Evolutionary conservation across 2,113 vertebrate genomes (phyloP).

Genomic region (Percina caprodes): DNA sequence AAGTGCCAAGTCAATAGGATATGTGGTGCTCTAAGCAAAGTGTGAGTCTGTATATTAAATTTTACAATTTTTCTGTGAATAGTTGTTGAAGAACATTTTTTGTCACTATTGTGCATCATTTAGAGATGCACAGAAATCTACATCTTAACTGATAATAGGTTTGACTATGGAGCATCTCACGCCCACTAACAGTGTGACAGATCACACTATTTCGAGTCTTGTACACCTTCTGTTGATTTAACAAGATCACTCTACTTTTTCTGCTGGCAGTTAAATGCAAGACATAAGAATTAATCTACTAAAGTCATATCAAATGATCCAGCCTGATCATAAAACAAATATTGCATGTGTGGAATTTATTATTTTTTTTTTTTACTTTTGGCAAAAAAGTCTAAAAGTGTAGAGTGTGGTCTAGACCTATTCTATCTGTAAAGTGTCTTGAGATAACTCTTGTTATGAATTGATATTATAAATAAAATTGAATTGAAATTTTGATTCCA

Average conservation of each 20-base stretch:
- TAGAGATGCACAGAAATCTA: neutral
- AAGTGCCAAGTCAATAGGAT: neutral
- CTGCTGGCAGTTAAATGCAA: neutral
- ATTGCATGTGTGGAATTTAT: neutral
- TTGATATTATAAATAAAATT: no score
- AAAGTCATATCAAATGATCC: neutral
- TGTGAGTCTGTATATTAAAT: neutral
- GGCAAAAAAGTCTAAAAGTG: no score
- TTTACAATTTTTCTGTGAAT: neutral
- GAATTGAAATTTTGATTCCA: neutral
- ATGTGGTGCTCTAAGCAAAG: neutral
- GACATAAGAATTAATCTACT: neutral
- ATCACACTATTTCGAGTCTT: constrained; percentile 23
- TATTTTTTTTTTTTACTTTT: neutral
- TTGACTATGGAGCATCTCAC: neutral
- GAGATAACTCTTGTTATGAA: no score
- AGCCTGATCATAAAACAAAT: neutral
- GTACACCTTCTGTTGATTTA: constrained; percentile 13
- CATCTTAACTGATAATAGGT: constrained; percentile 1
- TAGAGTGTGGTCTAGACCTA: no score
- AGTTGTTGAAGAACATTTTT: neutral
- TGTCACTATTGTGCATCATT: neutral
- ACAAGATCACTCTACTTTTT: neutral
- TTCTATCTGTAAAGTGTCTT: no score
- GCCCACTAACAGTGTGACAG: neutral